Conservation (phyloP, 1,140 invertebrate genomes). For the Araneus ventricosus region DNA sequence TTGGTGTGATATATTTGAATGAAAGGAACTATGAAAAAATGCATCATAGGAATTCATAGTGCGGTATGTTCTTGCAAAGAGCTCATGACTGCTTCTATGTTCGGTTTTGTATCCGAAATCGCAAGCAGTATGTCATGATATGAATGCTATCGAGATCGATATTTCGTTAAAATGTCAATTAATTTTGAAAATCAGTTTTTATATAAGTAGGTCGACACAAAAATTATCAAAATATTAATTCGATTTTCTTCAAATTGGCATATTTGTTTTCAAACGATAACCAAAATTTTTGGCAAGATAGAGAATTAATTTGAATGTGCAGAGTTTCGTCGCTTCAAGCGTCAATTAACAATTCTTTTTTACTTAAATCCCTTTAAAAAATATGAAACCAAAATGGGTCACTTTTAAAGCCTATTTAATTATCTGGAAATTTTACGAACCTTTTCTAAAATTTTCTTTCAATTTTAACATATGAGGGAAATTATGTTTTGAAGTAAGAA, state of each 20-base stretch:
- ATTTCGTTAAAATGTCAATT: background rate
- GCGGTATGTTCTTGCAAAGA: background rate
- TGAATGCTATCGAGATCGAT: background rate
- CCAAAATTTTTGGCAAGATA: background rate
- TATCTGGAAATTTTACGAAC: background rate
- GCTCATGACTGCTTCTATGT: background rate
- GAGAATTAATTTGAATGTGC: background rate
- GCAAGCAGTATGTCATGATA: background rate
- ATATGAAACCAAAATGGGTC: background rate
- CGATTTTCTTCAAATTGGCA: background rate
- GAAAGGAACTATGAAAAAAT: background rate
- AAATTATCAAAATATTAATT: background rate
- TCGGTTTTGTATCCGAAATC: background rate
- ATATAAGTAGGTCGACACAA: background rate
- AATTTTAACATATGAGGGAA: background rate
- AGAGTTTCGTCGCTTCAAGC: background rate
- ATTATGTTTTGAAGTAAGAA: background rate
- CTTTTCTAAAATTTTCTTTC: background rate
- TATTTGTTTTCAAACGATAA: background rate
- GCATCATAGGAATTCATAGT: background rate
- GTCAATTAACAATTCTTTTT: background rate
- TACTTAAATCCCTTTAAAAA: background rate
- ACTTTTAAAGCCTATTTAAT: background rate
- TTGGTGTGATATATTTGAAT: background rate
- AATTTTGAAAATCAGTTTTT: background rate